Evolutionary conservation across 92 coral and sea anemone species (phyloP), one percentile per base, ranked within the genome.

Genomic region (Palythoa caribaeorum): DNA sequence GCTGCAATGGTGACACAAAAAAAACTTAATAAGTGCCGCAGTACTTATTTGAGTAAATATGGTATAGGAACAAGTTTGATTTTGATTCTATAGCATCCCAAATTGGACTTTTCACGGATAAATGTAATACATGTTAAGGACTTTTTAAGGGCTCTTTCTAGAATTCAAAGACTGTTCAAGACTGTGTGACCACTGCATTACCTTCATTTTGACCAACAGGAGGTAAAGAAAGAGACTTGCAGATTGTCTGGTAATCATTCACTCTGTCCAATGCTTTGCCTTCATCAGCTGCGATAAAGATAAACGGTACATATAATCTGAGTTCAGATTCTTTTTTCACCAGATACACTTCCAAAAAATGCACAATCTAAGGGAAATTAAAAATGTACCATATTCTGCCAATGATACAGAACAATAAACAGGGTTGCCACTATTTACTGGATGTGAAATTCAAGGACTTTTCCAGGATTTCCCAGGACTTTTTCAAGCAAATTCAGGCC

Each of bases 211-310:
- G 90, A 36, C 87, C 87, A 4, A 75, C 93, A 3, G 94, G 73
- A 62, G 96, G 94, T 69, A 97, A 75, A 9, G 96, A 90, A 54
- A 97, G 87, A 20, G 99, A 93, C 85, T 94, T 95, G 83, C 97
- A 79, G 77, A 97, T 97, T 35, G 94, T 87, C 71, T 94, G 94
- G 91, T 97, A 97, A 69, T 97, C 99, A 80, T 87, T 93, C 21
- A 97, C 91, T 69, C 99, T 94, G 71, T 97, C 99, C 90, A 92
- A 72, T 50, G 93, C 92, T 84, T 97, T 97, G 12, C 95, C 97
- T 76, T 97, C 99, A 88, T 94, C 96, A 88, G 99, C 99, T 97
- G 78, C 35, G 89, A 55, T 28, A 28, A 17, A 70, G 44, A 37
- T n/a, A 63, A 63, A n/a, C 0, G 2, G 20, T 21, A n/a, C n/a